Conservation (phyloP, 2,113 vertebrate genomes). For the Strix aluco region DNA sequence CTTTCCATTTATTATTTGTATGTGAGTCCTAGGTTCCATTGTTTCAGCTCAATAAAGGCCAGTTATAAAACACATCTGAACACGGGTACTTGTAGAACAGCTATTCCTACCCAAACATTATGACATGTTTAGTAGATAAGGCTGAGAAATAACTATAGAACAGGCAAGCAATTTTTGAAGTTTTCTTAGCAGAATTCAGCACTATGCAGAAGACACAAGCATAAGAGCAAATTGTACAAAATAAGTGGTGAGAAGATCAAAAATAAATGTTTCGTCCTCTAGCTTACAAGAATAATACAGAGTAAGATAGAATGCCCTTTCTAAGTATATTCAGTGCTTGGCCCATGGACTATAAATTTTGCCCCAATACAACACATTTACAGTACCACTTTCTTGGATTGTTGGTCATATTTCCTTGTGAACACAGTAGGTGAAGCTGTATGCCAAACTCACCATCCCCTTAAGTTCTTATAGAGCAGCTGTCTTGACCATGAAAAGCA, state of each 20-base stretch:
- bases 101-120: not conserved
- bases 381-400: not conserved
- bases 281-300: not conserved
- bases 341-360: not conserved
- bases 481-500: not conserved
- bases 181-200: not conserved
- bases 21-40: not conserved
- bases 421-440: rapidly evolving
- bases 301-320: not conserved
- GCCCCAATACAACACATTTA: not conserved
- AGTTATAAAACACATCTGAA: not conserved
- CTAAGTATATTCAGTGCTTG: not conserved
- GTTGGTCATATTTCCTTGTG: not conserved
- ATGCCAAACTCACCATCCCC: not conserved
- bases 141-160: not conserved
- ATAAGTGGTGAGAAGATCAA: not conserved
- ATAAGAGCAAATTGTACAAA: not conserved
- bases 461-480: not conserved
- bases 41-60: not conserved
- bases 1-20: not conserved
- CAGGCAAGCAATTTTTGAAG: not conserved
- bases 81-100: not conserved
- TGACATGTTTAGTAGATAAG: not conserved
- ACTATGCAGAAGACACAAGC: not conserved
- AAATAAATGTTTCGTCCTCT: not conserved